Conservation (phyloP, 2,113 vertebrate genomes). For the Aegithalos caudatus region DNA sequence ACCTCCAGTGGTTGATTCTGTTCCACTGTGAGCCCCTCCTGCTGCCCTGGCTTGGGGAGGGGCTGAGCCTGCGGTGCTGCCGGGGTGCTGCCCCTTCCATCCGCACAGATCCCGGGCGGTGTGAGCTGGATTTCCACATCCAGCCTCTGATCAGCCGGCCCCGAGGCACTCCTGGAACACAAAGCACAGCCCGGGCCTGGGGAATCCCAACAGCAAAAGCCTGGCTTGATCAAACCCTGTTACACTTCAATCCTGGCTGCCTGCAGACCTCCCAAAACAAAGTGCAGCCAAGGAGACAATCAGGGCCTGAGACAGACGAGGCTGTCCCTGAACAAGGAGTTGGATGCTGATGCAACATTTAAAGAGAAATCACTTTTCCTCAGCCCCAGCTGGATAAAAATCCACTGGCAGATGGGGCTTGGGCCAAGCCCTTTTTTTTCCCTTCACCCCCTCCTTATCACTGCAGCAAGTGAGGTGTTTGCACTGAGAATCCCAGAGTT, state of each 20-base stretch:
- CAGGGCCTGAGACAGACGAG: not conserved
- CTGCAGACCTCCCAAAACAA: slow-evolving; percentile 30
- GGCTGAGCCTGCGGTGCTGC: not conserved
- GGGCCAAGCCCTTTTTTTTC: not conserved
- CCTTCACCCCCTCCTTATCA: not conserved
- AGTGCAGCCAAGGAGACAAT: not conserved
- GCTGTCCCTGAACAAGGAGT: not conserved
- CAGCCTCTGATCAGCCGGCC: not conserved
- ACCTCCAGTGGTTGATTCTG: not conserved
- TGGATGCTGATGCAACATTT: not conserved
- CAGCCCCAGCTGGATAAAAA: not conserved
- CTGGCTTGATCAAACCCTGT: not conserved
- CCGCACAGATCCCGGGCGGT: not conserved
- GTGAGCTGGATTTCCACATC: not conserved
- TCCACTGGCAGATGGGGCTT: not conserved
- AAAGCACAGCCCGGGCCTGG: not conserved
- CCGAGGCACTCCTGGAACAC: not conserved
- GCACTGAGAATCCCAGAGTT: not conserved
- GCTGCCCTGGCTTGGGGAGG: not conserved
- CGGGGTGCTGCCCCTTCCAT: not conserved
- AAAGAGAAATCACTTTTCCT: not conserved
- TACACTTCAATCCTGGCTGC: slow-evolving; percentile 9
- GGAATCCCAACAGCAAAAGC: not conserved
- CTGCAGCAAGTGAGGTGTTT: not conserved
- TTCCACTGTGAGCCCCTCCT: not conserved